Percentiles rank a stretch among this genome's conserved stretches.
These are phyloP conservation scores for Catostomus latipinnis DNA, from an alignment of 2,797 vertebrate species.

Conservation along the genomic window DNA sequence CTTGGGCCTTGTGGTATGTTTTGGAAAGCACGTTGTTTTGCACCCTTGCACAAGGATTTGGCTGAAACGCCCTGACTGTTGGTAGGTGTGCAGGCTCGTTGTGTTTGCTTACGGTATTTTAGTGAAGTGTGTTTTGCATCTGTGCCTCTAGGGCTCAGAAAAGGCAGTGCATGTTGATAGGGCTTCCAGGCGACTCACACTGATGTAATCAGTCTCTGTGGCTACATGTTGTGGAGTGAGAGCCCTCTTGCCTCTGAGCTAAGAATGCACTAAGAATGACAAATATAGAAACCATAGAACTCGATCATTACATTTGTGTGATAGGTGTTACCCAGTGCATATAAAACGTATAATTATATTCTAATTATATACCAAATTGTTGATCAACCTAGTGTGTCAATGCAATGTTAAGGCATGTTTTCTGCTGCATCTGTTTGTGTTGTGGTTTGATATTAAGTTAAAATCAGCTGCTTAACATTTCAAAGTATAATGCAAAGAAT, in stretches of 20 bases:
- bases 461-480: constrained; percentile 31
- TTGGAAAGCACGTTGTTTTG: constrained; percentile 56
- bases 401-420: too few species aligned
- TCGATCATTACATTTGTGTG: background rate
- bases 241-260: constrained; percentile 47
- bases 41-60: constrained; percentile 7
- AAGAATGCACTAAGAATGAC: constrained; percentile 50
- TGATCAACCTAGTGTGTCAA: too few species aligned
- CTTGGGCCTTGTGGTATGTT: constrained; percentile 60
- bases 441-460: background rate
- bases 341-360: background rate
- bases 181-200: constrained; percentile 46
- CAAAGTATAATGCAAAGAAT: constrained; percentile 59
- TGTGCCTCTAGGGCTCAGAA: constrained; percentile 61
- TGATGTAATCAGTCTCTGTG: constrained; percentile 63
- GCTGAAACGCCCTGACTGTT: constrained; percentile 32
- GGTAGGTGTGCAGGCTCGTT: constrained; percentile 67
- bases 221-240: constrained; percentile 48
- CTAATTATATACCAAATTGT: background rate
- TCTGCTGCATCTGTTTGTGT: background rate
- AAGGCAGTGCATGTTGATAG: constrained; percentile 57
- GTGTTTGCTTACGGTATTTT: constrained; percentile 68
- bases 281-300: constrained; percentile 46
- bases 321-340: background rate
- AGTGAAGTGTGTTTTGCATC: constrained; percentile 61